Base-by-base conservation (phyloP, 2,113 vertebrate genomes). In the Odobenus rosmarus region DNA sequence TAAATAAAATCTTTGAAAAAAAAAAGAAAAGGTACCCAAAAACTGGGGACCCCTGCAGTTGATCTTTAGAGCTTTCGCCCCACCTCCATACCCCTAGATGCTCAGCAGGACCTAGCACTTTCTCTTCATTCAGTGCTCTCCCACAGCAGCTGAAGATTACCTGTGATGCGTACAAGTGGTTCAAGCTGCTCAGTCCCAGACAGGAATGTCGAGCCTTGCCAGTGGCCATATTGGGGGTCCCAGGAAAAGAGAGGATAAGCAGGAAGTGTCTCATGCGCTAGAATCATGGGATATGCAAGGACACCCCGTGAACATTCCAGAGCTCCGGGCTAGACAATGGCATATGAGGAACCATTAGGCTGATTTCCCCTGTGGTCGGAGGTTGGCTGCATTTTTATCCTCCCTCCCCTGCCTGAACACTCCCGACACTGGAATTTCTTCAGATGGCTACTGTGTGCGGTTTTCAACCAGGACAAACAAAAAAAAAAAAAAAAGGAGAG, bases 381-480 rank as follows among this genome's bases (percentile, higher is more conserved):
- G 83, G 86, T 55, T 94, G 79, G 79, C 61, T 53, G n/a, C 2
- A 14, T 64, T 89, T 92, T 72, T 51, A 72, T 21, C 89, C 81
- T 85, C 84, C 74, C 33, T 81, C 81, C 36, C 28, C 39, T 51
- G 84, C 55, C 80, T 76, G 64, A 83, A 96, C 85, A 86, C 93
- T 97, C 88, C 95, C 81, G 14, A 79, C 85, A 53, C 7, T 97
- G 96, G 97, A 95, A 95, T 96, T 79, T 96, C 91, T 91, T 92
- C 95, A 80, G 55, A 88, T 90, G 96, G 89, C 95, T 95, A 86
- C 96, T 0, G 33, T 79, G 79, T 95, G 95, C 97, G 96, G 85
- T 97, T 93, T 97, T 91, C 86, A 89, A 95, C 77, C 95, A 97
- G 93, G 61, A 96, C 92, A 97, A 97, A 97, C 93, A 93, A 90